A percentile compares a stretch with the other conserved stretches of the same genome.
These are phyloP conservation scores for Frieseomelitta varia DNA, from an alignment of 1,140 invertebrate genomes.

Conservation along the genomic window DNA sequence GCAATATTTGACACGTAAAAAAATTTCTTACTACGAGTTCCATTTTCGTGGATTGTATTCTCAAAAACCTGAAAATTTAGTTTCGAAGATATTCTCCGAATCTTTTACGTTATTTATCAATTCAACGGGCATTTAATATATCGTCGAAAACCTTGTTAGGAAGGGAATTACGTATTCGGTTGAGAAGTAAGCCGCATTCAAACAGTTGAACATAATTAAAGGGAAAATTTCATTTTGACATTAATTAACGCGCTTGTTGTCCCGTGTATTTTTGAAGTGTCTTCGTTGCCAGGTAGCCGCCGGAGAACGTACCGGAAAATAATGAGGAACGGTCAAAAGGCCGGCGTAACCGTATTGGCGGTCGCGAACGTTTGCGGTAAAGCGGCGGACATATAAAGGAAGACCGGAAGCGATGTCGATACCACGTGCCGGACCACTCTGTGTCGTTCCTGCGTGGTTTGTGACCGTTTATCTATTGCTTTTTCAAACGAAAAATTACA, in stretches of 20 bases:
- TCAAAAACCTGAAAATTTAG: too few relatives aligned
- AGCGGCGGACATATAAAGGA: conserved; percentile 37
- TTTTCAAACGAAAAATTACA: not conserved
- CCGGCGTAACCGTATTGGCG: conserved; percentile 41
- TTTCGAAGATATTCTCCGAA: not conserved
- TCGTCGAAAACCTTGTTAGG: not conserved
- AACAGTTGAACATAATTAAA: not conserved
- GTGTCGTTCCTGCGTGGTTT: conserved; percentile 8
- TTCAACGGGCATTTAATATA: not conserved
- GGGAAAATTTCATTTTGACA: conserved; percentile 7
- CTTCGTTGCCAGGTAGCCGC: not conserved
- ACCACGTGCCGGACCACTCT: conserved; percentile 12
- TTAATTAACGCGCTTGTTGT: conserved; percentile 31
- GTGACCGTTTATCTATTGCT: conserved; percentile 59
- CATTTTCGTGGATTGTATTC: too few relatives aligned
- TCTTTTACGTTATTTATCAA: not conserved
- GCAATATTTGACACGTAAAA: too few relatives aligned
- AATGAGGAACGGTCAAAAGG: conserved; percentile 44
- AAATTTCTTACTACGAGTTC: too few relatives aligned
- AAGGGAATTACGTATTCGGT: not conserved
- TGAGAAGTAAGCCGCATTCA: not conserved
- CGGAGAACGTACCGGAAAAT: conserved; percentile 45
- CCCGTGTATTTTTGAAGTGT: conserved; percentile 30
- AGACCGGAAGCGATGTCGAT: conserved; percentile 55
- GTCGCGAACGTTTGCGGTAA: conserved; percentile 47